Evolutionary conservation across 1,140 invertebrate species (phyloP).

Genomic region (Trachymyrmex septentrionalis): DNA sequence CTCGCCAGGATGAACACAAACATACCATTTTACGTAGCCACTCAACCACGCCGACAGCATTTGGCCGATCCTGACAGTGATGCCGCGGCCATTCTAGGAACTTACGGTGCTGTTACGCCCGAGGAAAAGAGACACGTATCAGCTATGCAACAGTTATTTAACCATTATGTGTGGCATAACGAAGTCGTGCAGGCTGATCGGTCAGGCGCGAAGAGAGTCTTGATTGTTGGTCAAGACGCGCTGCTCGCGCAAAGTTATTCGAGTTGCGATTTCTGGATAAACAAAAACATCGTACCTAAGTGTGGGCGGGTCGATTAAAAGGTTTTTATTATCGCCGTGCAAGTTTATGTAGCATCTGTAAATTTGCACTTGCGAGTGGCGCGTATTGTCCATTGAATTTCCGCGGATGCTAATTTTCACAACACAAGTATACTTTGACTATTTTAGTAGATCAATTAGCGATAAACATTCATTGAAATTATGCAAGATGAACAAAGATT

Average conservation of each 20-base stretch:
- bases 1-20: constrained; percentile 87
- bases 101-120: constrained; percentile 90
- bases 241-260: constrained; percentile 88
- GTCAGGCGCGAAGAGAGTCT: constrained; percentile 85
- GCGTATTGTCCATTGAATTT: constrained; percentile 18
- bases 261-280: constrained; percentile 92
- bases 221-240: constrained; percentile 90
- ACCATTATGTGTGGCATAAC: constrained; percentile 92
- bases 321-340: background rate
- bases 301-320: constrained; percentile 89
- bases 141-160: constrained; percentile 94
- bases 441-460: constrained; percentile 41
- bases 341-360: background rate
- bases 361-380: background rate
- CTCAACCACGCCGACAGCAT: constrained; percentile 87
- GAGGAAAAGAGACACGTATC: constrained; percentile 91
- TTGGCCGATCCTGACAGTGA: constrained; percentile 90
- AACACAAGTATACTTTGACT: constrained; percentile 38
- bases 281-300: constrained; percentile 90
- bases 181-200: constrained; percentile 87
- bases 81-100: constrained; percentile 92
- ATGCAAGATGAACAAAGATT: constrained; percentile 10
- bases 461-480: constrained; percentile 15
- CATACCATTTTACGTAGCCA: constrained; percentile 92
- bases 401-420: background rate